Evolutionary conservation across 2,797 vertebrate species (phyloP), one percentile per base, ranked within the genome.

Genomic region (Nothura maculosa): DNA sequence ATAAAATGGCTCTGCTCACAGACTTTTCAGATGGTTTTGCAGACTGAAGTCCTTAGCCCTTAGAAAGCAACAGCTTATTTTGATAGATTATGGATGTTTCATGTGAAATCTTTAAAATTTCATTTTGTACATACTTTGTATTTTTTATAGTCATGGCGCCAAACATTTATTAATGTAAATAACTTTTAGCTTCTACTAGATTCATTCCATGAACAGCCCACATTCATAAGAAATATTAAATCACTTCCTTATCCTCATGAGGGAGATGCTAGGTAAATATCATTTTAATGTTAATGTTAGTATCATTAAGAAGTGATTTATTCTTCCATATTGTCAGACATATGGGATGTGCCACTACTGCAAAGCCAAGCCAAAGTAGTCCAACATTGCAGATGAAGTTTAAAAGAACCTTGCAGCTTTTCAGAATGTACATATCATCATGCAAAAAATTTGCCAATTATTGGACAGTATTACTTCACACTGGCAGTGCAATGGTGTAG

Each of bases 61-160:
- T 27, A 15, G 34, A 76, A 50, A 76, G 8, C 27, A 50, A 13
- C 20, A 60, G 15, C 24, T 17, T 6, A 1, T 68, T 66, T 25
- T 58, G 3, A 20, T 17, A 15, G 24, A 1, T 2, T 40, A 8
- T 17, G 4, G 16, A 40, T 45, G 47, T 3, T 70, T 62, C 30
- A 42, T 1, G 10, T 24, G 20, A 4, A 78, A 68, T 36, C 7
- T 24, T 12, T 38, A 24, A 43, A 34, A 62, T 5, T 3, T 58
- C 25, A 27, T 1, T 40, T 20, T 25, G 14, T 21, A 12, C 9
- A 9, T 63, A 57, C 2, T 10, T 74, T 77, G 12, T 16, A 79
- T 54, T 27, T 63, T 2, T 67, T 61, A 21, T 12, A 67, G 11
- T 1, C 11, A n/a, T 0, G 2, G 6, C 5, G 47, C 11, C 15